These are phyloP conservation scores for Strix aluco DNA, from an alignment of 2,113 vertebrate genomes.

Conservation along the genomic window DNA sequence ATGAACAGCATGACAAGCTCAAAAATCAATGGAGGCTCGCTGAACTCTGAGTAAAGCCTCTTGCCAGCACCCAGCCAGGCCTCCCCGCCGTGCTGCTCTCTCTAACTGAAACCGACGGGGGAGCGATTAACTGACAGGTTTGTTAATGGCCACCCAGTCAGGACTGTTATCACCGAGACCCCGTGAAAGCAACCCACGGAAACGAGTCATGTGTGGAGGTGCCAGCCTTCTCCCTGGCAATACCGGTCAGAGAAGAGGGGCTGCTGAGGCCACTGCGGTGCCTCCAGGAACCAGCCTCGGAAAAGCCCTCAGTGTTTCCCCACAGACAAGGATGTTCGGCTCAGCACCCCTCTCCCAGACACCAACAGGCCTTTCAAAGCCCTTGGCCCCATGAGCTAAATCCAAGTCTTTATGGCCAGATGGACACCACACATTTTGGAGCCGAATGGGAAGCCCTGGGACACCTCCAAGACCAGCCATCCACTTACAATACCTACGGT, in stretches of 20 bases:
- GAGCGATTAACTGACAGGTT: constrained; percentile 21
- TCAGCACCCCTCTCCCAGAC: background rate
- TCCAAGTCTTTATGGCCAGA: background rate
- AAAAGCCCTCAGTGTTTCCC: background rate
- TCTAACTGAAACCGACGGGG: constrained; percentile 42
- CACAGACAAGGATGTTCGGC: fast-evolving
- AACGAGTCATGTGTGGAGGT: background rate
- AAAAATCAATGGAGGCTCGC: constrained; percentile 42
- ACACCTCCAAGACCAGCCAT: background rate
- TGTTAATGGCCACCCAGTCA: background rate
- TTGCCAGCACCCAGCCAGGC: background rate
- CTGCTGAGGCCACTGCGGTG: background rate
- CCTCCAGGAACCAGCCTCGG: fast-evolving
- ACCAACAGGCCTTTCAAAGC: background rate
- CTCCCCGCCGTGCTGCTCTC: background rate
- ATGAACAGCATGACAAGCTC: constrained; percentile 17
- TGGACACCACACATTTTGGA: background rate
- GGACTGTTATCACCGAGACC: background rate
- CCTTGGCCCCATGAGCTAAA: background rate
- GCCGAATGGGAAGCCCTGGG: fast-evolving
- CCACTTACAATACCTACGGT: fast-evolving
- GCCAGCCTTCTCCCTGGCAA: background rate
- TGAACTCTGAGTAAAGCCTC: background rate
- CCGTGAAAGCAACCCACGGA: background rate
- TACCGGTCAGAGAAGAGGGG: background rate